phyloP scores from a whole-genome alignment of 92 coral and sea anemone species.

The Zoanthus sansibaricus region DNA sequence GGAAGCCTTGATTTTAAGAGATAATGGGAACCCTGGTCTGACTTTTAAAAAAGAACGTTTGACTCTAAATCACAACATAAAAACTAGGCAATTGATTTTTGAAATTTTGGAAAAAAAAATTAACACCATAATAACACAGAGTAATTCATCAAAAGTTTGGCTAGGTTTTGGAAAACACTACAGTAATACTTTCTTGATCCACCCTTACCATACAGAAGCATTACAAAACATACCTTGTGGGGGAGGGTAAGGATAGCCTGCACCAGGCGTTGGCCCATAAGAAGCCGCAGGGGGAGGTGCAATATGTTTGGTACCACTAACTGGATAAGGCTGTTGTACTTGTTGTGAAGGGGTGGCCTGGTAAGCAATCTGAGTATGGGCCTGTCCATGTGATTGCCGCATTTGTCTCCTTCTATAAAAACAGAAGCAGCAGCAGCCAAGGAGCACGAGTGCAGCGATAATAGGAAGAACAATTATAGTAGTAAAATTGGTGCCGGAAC shows the following conservation, averaged over 20 bases:
- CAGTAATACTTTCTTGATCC: no score
- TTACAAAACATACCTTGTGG: constrained; percentile 27
- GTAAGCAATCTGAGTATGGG: constrained; percentile 14
- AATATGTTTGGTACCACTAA: constrained; percentile 21
- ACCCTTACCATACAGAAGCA: background rate
- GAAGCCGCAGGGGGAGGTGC: constrained; percentile 36
- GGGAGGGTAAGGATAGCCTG: constrained; percentile 43
- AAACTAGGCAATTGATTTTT: no score
- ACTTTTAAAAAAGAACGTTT: no score
- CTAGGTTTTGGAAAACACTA: no score
- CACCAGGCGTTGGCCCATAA: constrained; percentile 41
- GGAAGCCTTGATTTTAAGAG: no score
- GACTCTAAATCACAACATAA: no score
- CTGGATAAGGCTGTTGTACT: constrained; percentile 31
- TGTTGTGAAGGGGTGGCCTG: constrained; percentile 12
- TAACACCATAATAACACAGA: no score
- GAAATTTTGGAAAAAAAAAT: no score
- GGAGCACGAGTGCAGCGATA: background rate
- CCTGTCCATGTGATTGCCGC: background rate
- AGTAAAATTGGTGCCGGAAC: background rate
- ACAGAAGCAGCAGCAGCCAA: constrained; percentile 29
- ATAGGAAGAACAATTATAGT: constrained; percentile 1
- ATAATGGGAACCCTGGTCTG: no score
- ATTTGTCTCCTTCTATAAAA: background rate
- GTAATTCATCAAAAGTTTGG: no score